Evolutionary conservation across 1,140 invertebrate species (phyloP).

Genomic region (Macrostomum lignano): DNA sequence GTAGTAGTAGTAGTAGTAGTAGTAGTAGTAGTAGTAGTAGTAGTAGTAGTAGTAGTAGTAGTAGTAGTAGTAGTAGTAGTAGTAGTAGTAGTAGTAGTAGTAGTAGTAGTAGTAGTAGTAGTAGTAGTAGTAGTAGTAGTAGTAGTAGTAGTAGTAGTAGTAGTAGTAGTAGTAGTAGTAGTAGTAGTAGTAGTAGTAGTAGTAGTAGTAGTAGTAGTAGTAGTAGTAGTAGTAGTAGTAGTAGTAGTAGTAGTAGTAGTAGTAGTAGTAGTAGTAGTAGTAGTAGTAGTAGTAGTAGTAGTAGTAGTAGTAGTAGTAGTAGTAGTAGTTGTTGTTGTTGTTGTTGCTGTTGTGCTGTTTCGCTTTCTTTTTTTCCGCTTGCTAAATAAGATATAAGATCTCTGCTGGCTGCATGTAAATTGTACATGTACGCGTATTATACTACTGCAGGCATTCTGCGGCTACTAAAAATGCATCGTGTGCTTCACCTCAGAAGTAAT

Average conservation of each 20-base stretch:
- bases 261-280: constrained; percentile 8
- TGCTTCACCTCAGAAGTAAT: too few relatives aligned
- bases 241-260: constrained; percentile 7
- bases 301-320: constrained; percentile 8
- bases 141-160: constrained; percentile 5
- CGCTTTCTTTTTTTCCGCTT: too few relatives aligned
- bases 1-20: constrained; percentile 5
- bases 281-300: constrained; percentile 7
- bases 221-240: constrained; percentile 8
- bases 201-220: constrained; percentile 8
- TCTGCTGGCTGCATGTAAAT: too few relatives aligned
- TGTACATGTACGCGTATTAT: too few relatives aligned
- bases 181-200: constrained; percentile 8
- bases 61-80: constrained; percentile 5
- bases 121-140: constrained; percentile 5
- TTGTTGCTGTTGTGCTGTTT: too few relatives aligned
- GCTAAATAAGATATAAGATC: too few relatives aligned
- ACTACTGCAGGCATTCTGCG: too few relatives aligned
- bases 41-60: constrained; percentile 5
- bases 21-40: constrained; percentile 5
- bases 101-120: constrained; percentile 5
- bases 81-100: constrained; percentile 5
- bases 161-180: constrained; percentile 6
- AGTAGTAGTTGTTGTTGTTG: constrained; percentile 7
- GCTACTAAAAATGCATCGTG: too few relatives aligned